Conservation (phyloP, 2,797 vertebrate species). For the Spinibarbus caldwelli region DNA sequence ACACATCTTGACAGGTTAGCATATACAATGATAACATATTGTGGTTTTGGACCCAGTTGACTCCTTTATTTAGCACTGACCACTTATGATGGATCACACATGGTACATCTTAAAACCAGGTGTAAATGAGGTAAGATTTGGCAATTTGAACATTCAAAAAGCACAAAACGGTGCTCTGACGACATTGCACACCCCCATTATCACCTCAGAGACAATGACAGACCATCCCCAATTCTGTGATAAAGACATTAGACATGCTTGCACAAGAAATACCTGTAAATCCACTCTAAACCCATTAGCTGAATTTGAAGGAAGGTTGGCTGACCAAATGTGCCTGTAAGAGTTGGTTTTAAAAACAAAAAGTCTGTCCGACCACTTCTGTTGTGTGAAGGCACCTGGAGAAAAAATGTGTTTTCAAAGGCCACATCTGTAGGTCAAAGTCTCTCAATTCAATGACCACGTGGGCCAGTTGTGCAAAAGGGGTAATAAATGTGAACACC, state of each 20-base stretch:
- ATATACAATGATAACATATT: not conserved
- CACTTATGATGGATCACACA: not conserved
- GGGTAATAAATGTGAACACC: not conserved
- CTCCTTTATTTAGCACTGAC: not conserved
- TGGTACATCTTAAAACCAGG: not conserved
- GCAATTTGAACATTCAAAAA: not conserved
- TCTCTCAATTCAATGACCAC: not conserved
- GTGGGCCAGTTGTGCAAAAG: not conserved
- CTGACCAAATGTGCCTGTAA: not conserved
- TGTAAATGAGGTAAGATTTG: not conserved
- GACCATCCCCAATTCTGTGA: not conserved
- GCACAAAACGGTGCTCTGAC: not conserved
- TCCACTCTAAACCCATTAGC: not conserved
- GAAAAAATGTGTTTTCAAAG: not conserved
- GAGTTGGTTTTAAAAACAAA: not conserved
- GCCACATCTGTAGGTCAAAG: slow-evolving; percentile 12
- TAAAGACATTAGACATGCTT: not conserved
- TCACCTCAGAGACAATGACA: not conserved
- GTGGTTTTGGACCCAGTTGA: not conserved
- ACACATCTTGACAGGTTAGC: not conserved
- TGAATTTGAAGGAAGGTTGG: not conserved
- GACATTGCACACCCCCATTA: not conserved
- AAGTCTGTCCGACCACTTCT: not conserved
- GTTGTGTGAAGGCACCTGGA: not conserved
- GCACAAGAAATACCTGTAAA: not conserved